These are phyloP conservation scores for Euclidia mi DNA, from an alignment of 2,888 invertebrate genomes.

Conservation along the genomic window DNA sequence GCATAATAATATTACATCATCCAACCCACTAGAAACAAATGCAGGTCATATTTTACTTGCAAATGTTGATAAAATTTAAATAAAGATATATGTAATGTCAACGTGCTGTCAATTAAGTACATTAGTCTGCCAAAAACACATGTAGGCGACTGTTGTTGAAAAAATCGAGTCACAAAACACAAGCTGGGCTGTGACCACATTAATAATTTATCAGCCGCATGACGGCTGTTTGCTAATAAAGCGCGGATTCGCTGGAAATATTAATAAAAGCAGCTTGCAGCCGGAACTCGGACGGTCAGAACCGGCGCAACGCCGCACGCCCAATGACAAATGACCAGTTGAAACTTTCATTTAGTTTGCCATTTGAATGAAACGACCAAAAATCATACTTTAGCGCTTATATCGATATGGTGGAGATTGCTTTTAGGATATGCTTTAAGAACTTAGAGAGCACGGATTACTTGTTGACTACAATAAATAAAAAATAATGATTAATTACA, in stretches of 20 bases:
- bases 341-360: conserved; percentile 84
- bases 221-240: conserved; percentile 90
- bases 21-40: too few relatives aligned
- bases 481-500: too few relatives aligned
- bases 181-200: conserved; percentile 85
- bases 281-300: conserved; percentile 78
- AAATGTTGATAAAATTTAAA: too few relatives aligned
- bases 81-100: conserved; percentile 21
- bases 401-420: too few relatives aligned
- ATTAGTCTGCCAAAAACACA: conserved; percentile 56
- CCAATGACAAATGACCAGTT: conserved; percentile 87
- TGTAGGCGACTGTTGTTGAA: conserved; percentile 55
- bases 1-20: too few relatives aligned
- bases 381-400: conserved; percentile 32
- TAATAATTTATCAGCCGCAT: conserved; percentile 90
- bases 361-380: conserved; percentile 78
- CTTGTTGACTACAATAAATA: too few relatives aligned
- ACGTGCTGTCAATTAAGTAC: conserved; percentile 37
- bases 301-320: conserved; percentile 60
- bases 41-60: too few relatives aligned
- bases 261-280: conserved; percentile 89
- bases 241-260: conserved; percentile 88
- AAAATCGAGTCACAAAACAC: conserved; percentile 80
- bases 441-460: too few relatives aligned
- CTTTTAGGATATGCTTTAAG: too few relatives aligned